Percentiles rank a stretch among this genome's conserved stretches.
These are phyloP conservation scores for Asobara japonica DNA, from an alignment of 1,140 invertebrate species.

Conservation along the genomic window DNA sequence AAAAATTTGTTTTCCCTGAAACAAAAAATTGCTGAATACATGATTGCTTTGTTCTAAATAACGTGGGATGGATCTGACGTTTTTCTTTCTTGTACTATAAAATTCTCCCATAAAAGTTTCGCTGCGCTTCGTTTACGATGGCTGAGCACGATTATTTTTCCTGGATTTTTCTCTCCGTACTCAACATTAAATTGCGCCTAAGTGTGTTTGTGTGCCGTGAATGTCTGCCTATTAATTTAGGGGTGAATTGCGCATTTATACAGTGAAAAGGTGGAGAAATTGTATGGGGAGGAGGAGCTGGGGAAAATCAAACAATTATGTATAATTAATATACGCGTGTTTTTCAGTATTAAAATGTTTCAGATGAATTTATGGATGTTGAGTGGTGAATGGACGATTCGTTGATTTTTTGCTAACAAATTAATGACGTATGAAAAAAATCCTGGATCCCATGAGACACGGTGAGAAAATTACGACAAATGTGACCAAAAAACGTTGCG, in stretches of 20 bases:
- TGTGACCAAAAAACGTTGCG: too few species aligned
- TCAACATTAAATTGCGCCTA: not conserved
- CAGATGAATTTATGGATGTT: constrained; percentile 31
- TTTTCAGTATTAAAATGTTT: constrained; percentile 45
- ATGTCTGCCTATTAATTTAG: not conserved
- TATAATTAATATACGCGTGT: constrained; percentile 36
- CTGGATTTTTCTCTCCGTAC: not conserved
- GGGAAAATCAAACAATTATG: constrained; percentile 18
- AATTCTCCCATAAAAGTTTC: not conserved
- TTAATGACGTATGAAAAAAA: too few species aligned
- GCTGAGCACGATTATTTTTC: not conserved
- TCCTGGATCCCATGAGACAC: too few species aligned
- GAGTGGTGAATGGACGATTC: constrained; percentile 8
- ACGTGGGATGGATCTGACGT: too few species aligned
- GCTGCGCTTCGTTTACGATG: not conserved
- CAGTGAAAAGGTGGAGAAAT: not conserved
- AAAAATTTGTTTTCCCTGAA: too few species aligned
- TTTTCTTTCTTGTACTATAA: not conserved
- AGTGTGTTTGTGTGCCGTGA: not conserved
- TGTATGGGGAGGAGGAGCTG: not conserved
- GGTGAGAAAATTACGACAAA: too few species aligned
- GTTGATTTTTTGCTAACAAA: constrained; percentile 39
- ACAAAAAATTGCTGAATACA: too few species aligned
- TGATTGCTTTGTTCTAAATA: too few species aligned
- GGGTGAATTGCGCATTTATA: not conserved